Evolutionary conservation across 2,113 vertebrate species (phyloP), one percentile per base, ranked within the genome.

Genomic region (Thymallus thymallus): DNA sequence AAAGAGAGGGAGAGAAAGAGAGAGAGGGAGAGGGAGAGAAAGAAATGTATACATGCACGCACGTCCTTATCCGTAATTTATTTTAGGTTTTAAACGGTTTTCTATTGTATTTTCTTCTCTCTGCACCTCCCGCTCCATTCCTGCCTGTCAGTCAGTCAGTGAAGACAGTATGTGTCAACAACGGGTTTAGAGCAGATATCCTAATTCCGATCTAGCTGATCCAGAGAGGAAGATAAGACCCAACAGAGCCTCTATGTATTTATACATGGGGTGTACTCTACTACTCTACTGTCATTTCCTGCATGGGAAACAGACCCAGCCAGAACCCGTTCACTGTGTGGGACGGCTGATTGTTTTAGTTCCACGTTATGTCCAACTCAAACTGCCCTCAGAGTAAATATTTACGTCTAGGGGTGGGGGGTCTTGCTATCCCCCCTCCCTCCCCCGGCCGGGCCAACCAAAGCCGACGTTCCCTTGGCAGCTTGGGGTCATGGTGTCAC

Each of bases 101-200:
- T 79, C 74, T 72, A 16, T 76, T 55, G 65, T 70, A 51, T 68
- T 35, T 65, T n/a, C 45, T 2, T 72, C 80, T 80, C 68, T 22
- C 82, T 35, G 12, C 82, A 75, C 74, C 76, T 74, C 74, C 16
- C 56, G 32, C 24, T 29, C 63, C 29, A 14, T 18, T 18, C 16
- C 61, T 6, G 22, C 24, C 63, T 6, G 56, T 60, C 56, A 60
- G 56, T 60, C n/a, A 60, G 56, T 20, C 24, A 18, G 80, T 4
- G 77, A 65, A 78, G 85, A 85, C 80, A 83, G 79, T 55, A 76
- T 9, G 16, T 72, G 84, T 89, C 84, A 89, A 80, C 85, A 78
- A 5, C 72, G 9, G 5, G 6, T 5, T 35, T n/a, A 84, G 67
- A 76, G 73, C 78, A 67, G 41, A 67, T 82, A 81, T 83, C 79